A percentile compares a stretch with the other conserved stretches of the same genome.
Conservation (phyloP, 2,888 invertebrate species). For the Nephrotoma guestfalica region DNA sequence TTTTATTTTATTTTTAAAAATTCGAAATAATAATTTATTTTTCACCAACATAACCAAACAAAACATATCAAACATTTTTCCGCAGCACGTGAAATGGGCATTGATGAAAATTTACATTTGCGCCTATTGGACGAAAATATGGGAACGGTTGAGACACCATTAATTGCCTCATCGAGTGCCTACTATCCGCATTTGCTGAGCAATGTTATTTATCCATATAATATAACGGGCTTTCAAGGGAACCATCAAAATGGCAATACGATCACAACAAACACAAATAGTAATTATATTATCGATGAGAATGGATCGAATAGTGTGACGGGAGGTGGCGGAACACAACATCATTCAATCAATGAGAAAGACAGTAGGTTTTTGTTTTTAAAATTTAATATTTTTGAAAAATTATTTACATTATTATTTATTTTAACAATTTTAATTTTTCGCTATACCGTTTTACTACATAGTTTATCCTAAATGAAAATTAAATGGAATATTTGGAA, state of each 20-base stretch:
- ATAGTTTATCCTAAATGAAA: not conserved
- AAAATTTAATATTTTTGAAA: not conserved
- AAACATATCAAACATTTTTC: not conserved
- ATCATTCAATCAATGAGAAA: not conserved
- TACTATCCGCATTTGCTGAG: constrained; percentile 27
- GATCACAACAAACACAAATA: not conserved
- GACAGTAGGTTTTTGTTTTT: constrained; percentile 1
- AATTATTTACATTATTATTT: not conserved
- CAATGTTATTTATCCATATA: constrained; percentile 31
- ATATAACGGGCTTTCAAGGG: constrained; percentile 32
- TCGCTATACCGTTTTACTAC: too few species aligned
- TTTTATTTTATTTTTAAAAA: not conserved
- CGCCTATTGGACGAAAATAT: constrained; percentile 33
- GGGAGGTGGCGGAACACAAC: not conserved
- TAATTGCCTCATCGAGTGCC: constrained; percentile 26
- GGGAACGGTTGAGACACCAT: constrained; percentile 32
- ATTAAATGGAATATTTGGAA: not conserved
- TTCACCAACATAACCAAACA: not conserved
- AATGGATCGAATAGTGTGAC: not conserved
- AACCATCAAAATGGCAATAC: not conserved
- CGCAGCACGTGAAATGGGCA: constrained; percentile 34
- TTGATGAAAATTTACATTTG: constrained; percentile 34
- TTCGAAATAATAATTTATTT: not conserved
- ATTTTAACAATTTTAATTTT: not conserved
- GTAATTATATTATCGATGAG: not conserved